These are phyloP conservation scores for Oophaga sylvatica DNA, from an alignment of 2,797 vertebrate species.

Conservation along the genomic window DNA sequence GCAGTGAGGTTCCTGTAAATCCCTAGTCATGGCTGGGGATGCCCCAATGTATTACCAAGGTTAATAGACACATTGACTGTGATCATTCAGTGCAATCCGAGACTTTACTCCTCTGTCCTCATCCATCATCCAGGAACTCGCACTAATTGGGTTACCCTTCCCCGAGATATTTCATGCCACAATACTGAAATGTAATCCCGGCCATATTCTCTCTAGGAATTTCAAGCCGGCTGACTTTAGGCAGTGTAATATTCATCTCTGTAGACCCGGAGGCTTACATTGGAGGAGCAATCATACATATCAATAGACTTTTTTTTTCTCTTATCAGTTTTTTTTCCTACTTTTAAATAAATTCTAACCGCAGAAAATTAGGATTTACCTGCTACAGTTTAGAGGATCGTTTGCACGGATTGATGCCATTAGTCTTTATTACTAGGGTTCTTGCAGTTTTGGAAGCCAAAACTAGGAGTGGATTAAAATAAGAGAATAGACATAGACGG, in stretches of 20 bases:
- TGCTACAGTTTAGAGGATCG: neutral
- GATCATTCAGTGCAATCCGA: neutral
- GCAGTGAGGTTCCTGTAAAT: neutral
- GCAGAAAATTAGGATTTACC: neutral
- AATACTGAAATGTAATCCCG: slow-evolving; percentile 22
- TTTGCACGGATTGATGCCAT: neutral
- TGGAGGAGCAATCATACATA: neutral
- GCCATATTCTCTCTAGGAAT: slow-evolving; percentile 24
- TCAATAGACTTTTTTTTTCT: too few relatives aligned
- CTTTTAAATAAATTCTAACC: too few relatives aligned
- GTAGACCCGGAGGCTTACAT: neutral
- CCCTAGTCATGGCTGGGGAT: neutral
- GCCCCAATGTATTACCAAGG: neutral
- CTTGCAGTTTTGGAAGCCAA: too few relatives aligned
- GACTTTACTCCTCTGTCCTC: slow-evolving; percentile 5
- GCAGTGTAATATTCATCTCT: neutral
- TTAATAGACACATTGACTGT: neutral
- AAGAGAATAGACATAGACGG: too few relatives aligned
- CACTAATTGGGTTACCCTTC: slow-evolving; percentile 31
- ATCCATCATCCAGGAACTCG: slow-evolving; percentile 20
- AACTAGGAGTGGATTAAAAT: too few relatives aligned
- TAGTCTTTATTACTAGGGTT: neutral
- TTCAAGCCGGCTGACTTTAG: neutral
- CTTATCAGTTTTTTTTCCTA: too few relatives aligned
- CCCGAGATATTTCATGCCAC: neutral